Base-by-base conservation (phyloP, 2,888 invertebrate genomes). In the Drosophila hamatofila region DNA sequence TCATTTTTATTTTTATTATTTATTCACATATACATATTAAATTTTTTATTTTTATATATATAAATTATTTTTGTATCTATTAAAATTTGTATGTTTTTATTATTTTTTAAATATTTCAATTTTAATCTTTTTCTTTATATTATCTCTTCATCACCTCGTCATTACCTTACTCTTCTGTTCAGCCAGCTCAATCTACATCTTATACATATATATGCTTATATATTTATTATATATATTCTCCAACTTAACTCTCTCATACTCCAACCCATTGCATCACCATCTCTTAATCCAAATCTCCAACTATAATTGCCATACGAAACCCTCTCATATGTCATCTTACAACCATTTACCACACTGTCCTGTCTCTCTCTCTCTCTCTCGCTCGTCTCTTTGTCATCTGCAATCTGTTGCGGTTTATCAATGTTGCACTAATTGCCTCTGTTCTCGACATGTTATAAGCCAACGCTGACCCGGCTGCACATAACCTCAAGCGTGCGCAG, bases 341-440 rank as follows among this genome's bases (percentile, higher is more conserved):
- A 16, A 11, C 23, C 46, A 9, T 25, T 58, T 21, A 27, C 25
- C 23, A 8, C 27, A 27, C 11, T 11, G 48, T 25, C 21, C n/a
- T n/a, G 9, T 3, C n/a, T n/a, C 39, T 39, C n/a, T 18, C 39
- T 9, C 39, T 9, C n/a, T 4, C 39, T 37, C 37, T n/a, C 37
- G n/a, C n/a, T n/a, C n/a, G n/a, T n/a, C 37, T 8, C 37, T 49
- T 30, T 3, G 25, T 8, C 44, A 30, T 2, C 23, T 46, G 27
- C 49, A 63, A 75, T 72, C 72, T 63, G n/a, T 41, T 12, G 16
- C 44, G 51, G 60, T 48, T 58, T 61, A 79, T 75, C 78, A 78
- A 78, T 78, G 78, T 79, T 63, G 56, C 75, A 78, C 80, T 76
- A 79, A 78, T 79, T 78, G 78, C 72, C 75, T 59, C 54, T 78